phyloP scores from a whole-genome alignment of 2,113 vertebrate species.

The Barbus barbus region DNA sequence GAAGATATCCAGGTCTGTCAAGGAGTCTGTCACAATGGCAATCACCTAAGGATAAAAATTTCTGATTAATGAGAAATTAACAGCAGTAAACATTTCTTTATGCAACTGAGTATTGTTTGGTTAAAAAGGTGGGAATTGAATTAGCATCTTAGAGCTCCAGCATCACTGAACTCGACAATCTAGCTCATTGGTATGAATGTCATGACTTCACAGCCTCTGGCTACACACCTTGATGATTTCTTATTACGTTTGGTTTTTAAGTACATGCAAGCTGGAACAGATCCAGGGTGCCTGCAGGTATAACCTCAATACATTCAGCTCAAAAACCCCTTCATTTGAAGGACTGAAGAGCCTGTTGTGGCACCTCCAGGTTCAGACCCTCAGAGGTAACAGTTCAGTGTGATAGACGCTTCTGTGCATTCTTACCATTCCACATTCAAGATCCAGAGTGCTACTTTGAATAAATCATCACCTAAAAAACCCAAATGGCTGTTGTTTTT shows the following conservation, averaged over 20 bases:
- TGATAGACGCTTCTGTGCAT: conserved; percentile 30
- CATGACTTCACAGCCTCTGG: conserved; percentile 24
- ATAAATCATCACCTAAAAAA: not conserved
- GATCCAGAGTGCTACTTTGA: not conserved
- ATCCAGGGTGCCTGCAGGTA: conserved; percentile 34
- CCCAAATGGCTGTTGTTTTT: not conserved
- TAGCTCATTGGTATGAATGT: conserved; percentile 13
- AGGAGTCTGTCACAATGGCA: conserved; percentile 93
- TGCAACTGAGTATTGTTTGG: not conserved
- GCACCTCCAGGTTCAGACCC: conserved; percentile 61
- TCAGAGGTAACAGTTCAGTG: not conserved
- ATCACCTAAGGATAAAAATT: conserved; percentile 81
- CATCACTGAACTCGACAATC: not conserved
- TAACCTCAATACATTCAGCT: conserved; percentile 38
- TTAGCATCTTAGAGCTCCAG: not conserved
- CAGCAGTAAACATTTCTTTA: not conserved
- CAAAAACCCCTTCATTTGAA: conserved; percentile 37
- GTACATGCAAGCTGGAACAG: conserved; percentile 30
- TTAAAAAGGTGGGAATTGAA: not conserved
- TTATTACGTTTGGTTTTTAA: conserved; percentile 40
- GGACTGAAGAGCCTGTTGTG: conserved; percentile 60
- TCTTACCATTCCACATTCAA: conserved; percentile 1
- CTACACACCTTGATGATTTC: conserved; percentile 28
- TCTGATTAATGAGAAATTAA: not conserved
- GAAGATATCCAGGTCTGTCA: conserved; percentile 95